These are phyloP conservation scores for Stratiomys singularior DNA, from an alignment of 2,888 invertebrate genomes.

Conservation along the genomic window DNA sequence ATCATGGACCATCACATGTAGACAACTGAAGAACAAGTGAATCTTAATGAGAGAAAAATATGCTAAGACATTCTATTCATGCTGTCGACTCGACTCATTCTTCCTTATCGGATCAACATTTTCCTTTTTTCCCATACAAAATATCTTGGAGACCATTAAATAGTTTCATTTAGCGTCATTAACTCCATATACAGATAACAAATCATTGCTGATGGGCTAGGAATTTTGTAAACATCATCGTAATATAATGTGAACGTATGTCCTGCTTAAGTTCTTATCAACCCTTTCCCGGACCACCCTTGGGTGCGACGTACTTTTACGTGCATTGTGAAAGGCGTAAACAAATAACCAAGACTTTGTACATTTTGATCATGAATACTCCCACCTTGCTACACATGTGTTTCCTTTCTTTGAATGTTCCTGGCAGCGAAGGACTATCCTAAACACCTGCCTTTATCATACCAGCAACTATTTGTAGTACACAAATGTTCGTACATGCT, in stretches of 20 bases:
- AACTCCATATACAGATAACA: too few species aligned
- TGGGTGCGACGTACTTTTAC: neutral
- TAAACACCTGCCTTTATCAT: slow-evolving; percentile 9
- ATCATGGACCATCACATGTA: neutral
- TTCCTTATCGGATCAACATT: too few species aligned
- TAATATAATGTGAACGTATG: neutral
- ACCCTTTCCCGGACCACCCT: slow-evolving; percentile 6
- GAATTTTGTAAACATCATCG: slow-evolving; percentile 15
- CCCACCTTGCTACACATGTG: too few species aligned
- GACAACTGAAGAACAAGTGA: too few species aligned
- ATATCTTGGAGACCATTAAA: too few species aligned
- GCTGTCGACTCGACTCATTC: too few species aligned
- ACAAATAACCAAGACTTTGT: neutral
- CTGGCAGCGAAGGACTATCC: neutral
- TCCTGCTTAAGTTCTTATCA: neutral
- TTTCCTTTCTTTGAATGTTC: neutral
- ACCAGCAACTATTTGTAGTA: neutral
- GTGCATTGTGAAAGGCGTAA: neutral
- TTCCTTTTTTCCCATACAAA: too few species aligned
- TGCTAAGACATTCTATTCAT: too few species aligned
- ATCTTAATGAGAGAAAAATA: too few species aligned
- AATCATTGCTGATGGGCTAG: neutral
- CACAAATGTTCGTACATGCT: neutral
- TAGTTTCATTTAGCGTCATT: too few species aligned
- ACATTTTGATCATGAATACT: too few species aligned